Conservation (phyloP, 2,797 vertebrate genomes). For the Cossypha niveicapilla region DNA sequence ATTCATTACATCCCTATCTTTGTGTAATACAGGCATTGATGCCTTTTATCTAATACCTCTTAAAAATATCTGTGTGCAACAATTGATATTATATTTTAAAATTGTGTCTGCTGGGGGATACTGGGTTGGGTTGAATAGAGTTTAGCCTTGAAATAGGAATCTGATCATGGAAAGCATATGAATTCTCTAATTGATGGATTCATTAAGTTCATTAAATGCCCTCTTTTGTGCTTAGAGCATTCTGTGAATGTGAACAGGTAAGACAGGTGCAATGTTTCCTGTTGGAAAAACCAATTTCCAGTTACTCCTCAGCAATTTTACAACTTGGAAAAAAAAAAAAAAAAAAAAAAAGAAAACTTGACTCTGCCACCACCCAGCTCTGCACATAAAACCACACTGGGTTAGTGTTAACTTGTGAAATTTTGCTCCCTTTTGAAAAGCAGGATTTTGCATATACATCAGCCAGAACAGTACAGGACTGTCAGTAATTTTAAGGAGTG, state of each 20-base stretch:
- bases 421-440: not conserved
- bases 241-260: not conserved
- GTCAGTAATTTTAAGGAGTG: not conserved
- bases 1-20: not conserved
- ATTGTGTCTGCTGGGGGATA: not conserved
- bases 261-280: not conserved
- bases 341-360: not conserved
- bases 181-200: constrained; percentile 50
- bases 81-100: not conserved
- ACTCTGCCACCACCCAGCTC: not conserved
- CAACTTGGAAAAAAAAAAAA: not conserved
- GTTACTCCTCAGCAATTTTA: not conserved
- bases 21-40: not conserved
- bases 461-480: not conserved
- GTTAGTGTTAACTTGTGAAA: not conserved
- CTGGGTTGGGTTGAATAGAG: not conserved
- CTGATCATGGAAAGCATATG: constrained; percentile 13
- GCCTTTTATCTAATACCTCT: not conserved
- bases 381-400: not conserved
- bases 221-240: constrained; percentile 8
- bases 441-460: not conserved
- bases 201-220: constrained; percentile 25
- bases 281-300: not conserved
- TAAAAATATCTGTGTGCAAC: not conserved
- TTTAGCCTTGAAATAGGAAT: constrained; percentile 42